phyloP scores from a whole-genome alignment of 92 coral and sea anemone species.

The Porites lobata region DNA sequence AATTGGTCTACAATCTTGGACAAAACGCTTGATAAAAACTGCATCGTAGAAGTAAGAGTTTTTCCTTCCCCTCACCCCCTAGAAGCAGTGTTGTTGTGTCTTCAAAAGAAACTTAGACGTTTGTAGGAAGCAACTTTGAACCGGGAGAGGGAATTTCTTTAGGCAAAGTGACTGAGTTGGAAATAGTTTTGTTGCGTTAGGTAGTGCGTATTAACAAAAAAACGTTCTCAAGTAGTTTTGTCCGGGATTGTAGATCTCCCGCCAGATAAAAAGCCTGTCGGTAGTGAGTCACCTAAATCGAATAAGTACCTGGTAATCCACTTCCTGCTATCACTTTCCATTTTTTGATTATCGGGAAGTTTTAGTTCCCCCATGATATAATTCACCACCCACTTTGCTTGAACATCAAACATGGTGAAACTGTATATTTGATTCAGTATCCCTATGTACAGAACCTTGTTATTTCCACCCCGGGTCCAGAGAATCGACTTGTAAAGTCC shows the following conservation, averaged over 20 bases:
- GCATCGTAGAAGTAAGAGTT: too few species aligned
- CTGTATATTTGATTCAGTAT: conserved; percentile 56
- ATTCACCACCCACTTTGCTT: conserved; percentile 62
- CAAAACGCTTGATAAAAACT: too few species aligned
- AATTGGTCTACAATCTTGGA: too few species aligned
- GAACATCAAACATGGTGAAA: conserved; percentile 69
- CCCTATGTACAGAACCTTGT: conserved; percentile 66
- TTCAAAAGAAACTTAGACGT: too few species aligned
- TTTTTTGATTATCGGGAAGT: conserved; percentile 52
- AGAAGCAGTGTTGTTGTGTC: too few species aligned
- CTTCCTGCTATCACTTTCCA: conserved; percentile 48
- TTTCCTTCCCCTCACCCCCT: too few species aligned
- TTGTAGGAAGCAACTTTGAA: too few species aligned
- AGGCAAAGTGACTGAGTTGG: too few species aligned
- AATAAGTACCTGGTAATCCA: conserved; percentile 61
- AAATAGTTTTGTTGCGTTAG: too few species aligned
- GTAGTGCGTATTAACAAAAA: too few species aligned
- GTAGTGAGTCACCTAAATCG: background rate
- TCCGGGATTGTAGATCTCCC: background rate
- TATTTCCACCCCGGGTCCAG: conserved; percentile 53
- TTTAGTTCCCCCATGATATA: conserved; percentile 67
- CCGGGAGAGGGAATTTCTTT: too few species aligned
- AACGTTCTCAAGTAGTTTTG: background rate
- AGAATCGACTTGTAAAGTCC: conserved; percentile 64
- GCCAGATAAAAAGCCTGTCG: too few species aligned